phyloP scores from a whole-genome alignment of 2,113 vertebrate genomes.

The Carassius gibelio region DNA sequence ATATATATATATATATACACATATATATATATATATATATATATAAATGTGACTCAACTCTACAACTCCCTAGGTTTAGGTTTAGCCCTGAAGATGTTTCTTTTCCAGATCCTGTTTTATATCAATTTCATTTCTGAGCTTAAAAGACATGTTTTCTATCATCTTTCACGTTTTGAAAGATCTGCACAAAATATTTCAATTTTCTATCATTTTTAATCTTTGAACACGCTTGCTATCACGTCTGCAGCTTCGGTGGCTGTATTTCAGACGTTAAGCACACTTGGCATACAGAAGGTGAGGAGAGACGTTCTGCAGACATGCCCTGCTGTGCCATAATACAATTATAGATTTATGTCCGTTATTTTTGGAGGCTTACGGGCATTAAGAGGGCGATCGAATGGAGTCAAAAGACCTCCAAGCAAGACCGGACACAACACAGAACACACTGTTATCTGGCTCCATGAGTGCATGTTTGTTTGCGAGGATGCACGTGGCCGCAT shows the following conservation, averaged over 20 bases:
- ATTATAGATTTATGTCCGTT: slow-evolving; percentile 51
- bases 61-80: neutral
- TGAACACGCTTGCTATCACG: neutral
- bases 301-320: slow-evolving; percentile 25
- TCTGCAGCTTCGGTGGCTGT: neutral
- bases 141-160: neutral
- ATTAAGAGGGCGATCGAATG: slow-evolving; percentile 37
- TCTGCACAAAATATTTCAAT: neutral
- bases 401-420: slow-evolving; percentile 19
- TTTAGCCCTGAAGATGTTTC: neutral
- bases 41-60: too few relatives aligned
- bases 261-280: neutral
- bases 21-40: too few relatives aligned
- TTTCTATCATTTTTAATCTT: neutral
- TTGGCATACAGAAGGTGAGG: slow-evolving; percentile 13
- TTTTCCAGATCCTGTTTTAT: neutral
- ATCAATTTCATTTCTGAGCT: neutral
- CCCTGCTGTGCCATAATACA: slow-evolving; percentile 44
- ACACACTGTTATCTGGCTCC: neutral
- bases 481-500: neutral
- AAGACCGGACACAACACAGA: neutral
- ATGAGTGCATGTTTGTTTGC: neutral
- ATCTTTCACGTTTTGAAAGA: neutral
- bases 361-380: slow-evolving; percentile 39
- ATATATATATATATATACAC: too few relatives aligned